Evolutionary conservation across 1,140 invertebrate genomes (phyloP).

Genomic region (Phocides pigmalion): DNA sequence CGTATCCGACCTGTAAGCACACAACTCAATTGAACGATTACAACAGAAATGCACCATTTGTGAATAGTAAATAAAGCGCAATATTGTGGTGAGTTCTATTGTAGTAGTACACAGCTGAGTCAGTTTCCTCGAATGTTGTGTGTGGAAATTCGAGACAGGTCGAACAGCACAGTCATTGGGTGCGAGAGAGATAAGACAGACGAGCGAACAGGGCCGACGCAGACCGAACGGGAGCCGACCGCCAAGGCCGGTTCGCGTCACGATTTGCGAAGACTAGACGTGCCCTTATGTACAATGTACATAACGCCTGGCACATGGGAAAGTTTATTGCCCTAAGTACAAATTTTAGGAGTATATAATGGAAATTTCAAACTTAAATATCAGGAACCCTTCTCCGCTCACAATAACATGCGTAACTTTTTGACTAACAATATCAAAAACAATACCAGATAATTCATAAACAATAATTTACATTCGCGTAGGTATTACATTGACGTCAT

Average conservation of each 20-base stretch:
- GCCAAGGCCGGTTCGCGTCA: constrained; percentile 75
- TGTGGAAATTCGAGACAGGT: constrained; percentile 74
- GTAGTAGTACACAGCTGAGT: constrained; percentile 62
- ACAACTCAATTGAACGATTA: constrained; percentile 35
- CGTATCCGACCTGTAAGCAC: constrained; percentile 50
- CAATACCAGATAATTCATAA: not conserved
- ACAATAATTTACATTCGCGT: not conserved
- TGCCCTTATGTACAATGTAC: constrained; percentile 49
- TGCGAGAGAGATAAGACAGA: constrained; percentile 57
- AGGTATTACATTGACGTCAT: constrained; percentile 3
- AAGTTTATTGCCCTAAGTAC: constrained; percentile 41
- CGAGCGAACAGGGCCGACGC: constrained; percentile 48
- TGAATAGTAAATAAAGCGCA: constrained; percentile 51
- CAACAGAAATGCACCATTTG: constrained; percentile 46
- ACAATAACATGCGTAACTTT: not conserved
- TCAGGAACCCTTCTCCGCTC: too few relatives aligned
- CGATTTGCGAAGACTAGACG: constrained; percentile 68
- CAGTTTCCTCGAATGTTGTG: constrained; percentile 72
- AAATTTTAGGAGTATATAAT: constrained; percentile 15
- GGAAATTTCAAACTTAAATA: not conserved
- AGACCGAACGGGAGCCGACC: constrained; percentile 56
- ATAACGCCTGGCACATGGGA: constrained; percentile 19
- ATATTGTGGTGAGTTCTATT: constrained; percentile 37
- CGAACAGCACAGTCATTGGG: constrained; percentile 60
- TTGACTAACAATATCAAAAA: not conserved